These are phyloP conservation scores for Polyodon spathula DNA, from an alignment of 2,113 vertebrate species.

Conservation along the genomic window DNA sequence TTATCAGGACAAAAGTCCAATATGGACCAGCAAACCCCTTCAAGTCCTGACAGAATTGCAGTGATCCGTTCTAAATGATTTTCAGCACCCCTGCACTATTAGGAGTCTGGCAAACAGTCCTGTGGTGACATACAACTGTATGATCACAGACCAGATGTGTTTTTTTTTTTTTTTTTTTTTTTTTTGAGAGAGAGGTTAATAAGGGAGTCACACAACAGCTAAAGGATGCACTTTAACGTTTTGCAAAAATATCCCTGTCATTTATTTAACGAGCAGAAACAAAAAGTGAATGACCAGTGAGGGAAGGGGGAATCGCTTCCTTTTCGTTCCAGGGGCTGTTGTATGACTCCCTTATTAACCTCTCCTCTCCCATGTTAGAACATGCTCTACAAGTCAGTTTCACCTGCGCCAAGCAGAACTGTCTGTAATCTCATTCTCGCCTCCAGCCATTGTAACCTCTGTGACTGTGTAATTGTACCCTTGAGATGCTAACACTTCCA, in stretches of 20 bases:
- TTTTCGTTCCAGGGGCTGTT: constrained; percentile 46
- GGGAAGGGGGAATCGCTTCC: constrained; percentile 17
- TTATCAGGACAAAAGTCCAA: no score
- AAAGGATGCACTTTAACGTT: constrained; percentile 29
- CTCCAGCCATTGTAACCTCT: background rate
- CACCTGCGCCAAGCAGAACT: no score
- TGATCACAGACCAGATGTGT: constrained; percentile 48
- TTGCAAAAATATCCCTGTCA: constrained; percentile 41
- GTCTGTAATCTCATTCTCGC: background rate
- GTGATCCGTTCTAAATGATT: no score
- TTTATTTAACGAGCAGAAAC: constrained; percentile 39
- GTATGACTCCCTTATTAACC: constrained; percentile 22
- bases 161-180: constrained; percentile 30
- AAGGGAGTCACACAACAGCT: constrained; percentile 41
- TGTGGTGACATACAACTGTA: constrained; percentile 31
- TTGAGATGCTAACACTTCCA: no score
- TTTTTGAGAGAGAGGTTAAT: constrained; percentile 46
- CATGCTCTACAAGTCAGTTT: constrained; percentile 19
- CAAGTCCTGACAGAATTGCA: no score
- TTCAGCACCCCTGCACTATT: no score
- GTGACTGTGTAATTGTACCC: background rate
- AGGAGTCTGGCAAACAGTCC: constrained; percentile 21
- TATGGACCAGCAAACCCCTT: no score
- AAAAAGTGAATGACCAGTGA: constrained; percentile 20
- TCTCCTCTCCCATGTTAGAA: constrained; percentile 27